Evolutionary conservation across 2,113 vertebrate species (phyloP).

Genomic region (Maccullochella peelii): DNA sequence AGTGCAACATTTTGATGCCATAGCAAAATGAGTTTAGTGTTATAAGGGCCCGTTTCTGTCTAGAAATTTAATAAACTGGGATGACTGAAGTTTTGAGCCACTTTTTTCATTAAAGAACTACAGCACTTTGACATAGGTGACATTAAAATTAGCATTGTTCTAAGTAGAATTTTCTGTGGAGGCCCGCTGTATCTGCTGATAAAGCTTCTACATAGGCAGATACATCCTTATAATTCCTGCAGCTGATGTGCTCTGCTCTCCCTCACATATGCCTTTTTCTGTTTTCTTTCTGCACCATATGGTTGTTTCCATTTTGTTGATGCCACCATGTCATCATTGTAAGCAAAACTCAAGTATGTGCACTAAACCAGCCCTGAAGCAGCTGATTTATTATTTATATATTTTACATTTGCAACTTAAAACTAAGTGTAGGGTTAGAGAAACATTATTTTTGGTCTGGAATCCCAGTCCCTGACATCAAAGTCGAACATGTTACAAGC

Average conservation of each 20-base stretch:
- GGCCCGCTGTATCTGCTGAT: neutral
- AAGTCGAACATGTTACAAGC: neutral
- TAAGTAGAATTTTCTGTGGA: conserved; percentile 22
- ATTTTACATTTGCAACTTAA: neutral
- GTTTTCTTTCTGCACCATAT: neutral
- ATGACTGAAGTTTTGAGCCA: neutral
- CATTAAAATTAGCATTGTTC: conserved; percentile 18
- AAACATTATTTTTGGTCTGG: neutral
- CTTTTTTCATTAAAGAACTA: conserved; percentile 38
- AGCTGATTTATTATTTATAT: neutral
- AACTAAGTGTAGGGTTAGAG: neutral
- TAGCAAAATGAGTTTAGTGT: conserved; percentile 39
- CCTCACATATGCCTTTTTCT: neutral
- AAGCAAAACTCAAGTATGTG: neutral
- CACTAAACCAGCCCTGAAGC: neutral
- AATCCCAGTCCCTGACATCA: conserved; percentile 1
- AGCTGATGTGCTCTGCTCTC: neutral
- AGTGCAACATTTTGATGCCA: conserved; percentile 41
- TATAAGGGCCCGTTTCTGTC: conserved; percentile 24
- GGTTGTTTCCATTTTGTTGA: neutral
- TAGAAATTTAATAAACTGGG: conserved; percentile 44
- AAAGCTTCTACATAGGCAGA: neutral
- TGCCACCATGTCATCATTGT: neutral
- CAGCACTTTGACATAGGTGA: conserved; percentile 33
- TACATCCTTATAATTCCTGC: neutral